Percentiles rank a stretch among this genome's conserved stretches.
These are phyloP conservation scores for Turdus rufiventris DNA, from an alignment of 2,113 vertebrate genomes.

Conservation along the genomic window DNA sequence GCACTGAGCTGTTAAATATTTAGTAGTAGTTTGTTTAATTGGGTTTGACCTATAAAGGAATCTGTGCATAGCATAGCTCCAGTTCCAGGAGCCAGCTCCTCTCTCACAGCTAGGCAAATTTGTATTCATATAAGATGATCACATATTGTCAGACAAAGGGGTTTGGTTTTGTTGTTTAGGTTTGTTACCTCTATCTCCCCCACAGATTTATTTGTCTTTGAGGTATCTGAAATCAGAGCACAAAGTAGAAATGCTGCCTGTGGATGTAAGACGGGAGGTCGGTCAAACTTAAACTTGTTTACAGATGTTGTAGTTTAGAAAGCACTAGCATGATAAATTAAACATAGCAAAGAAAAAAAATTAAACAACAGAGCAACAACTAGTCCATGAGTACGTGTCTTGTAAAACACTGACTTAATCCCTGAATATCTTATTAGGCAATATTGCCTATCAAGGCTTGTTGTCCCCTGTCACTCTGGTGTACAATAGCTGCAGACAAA, in stretches of 20 bases:
- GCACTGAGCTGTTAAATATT: slow-evolving; percentile 74
- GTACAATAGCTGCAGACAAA: slow-evolving; percentile 1
- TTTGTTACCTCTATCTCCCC: not conserved
- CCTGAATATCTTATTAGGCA: slow-evolving; percentile 73
- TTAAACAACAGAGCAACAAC: slow-evolving; percentile 62
- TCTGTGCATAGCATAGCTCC: slow-evolving; percentile 1
- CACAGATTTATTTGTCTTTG: slow-evolving; percentile 64
- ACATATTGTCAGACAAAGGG: slow-evolving; percentile 15
- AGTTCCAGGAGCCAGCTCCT: slow-evolving; percentile 9
- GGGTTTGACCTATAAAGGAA: slow-evolving; percentile 66
- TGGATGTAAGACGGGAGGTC: slow-evolving; percentile 63
- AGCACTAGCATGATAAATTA: slow-evolving; percentile 76
- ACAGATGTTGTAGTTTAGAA: slow-evolving; percentile 74
- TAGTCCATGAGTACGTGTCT: slow-evolving; percentile 66
- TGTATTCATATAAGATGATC: slow-evolving; percentile 57
- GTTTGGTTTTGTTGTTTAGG: not conserved
- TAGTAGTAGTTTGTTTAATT: slow-evolving; percentile 78
- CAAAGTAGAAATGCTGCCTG: slow-evolving; percentile 47
- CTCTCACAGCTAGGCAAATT: slow-evolving; percentile 19
- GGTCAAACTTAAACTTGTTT: slow-evolving; percentile 74
- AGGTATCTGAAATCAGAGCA: slow-evolving; percentile 71
- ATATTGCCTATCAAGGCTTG: slow-evolving; percentile 40
- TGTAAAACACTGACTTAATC: slow-evolving; percentile 67
- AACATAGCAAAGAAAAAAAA: slow-evolving; percentile 71
- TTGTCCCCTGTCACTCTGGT: slow-evolving; percentile 24